Evolutionary conservation across 2,888 invertebrate species (phyloP), one percentile per base, ranked within the genome.

Genomic region (Pseudococcus longispinus): DNA sequence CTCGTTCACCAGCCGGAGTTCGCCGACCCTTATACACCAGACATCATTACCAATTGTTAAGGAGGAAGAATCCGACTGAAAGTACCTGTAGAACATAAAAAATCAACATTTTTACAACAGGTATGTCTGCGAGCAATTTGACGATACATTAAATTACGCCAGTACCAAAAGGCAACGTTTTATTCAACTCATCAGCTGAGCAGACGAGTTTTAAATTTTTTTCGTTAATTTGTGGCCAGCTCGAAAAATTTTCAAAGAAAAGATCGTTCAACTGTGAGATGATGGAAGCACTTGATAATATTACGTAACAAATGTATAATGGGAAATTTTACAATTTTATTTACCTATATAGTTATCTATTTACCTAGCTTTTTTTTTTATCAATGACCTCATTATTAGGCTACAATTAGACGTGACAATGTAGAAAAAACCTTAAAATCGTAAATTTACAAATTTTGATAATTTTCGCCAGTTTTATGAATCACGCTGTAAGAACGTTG

Each of bases 41-140:
- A 86, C 92, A 88, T 88, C 92, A 87, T 90, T 94, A 88, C 93
- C 94, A 11, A 93, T 93, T 87, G 92, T 94, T 84, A 91, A 93
- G 85, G 94, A 94, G 89, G 92, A 93, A 77, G 93, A 94, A 89
- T 20, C 83, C 26, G 87, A 87, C 87, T 83, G 55, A 60, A 42
- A 20, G 29, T 15, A 29, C 15, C n/a, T 70, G 20, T 4, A 1
- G 20, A 20, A 18, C 29, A 60, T 23, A 8, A 32, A 77, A 77
- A 15, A 32, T n/a, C n/a, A 37, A n/a, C 60, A 60, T 60, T 26
- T 65, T 65, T n/a, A n/a, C 29, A 18, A 15, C 13, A n/a, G 42
- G 23, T 42, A 42, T 44, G 44, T 44, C 20, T 82, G 20, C 46
- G 42, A 42, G 20, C 44, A 82, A 82, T 42, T 42, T 20, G 42